Evolutionary conservation across 2,113 vertebrate species (phyloP).

Genomic region (Ophiodon elongatus): DNA sequence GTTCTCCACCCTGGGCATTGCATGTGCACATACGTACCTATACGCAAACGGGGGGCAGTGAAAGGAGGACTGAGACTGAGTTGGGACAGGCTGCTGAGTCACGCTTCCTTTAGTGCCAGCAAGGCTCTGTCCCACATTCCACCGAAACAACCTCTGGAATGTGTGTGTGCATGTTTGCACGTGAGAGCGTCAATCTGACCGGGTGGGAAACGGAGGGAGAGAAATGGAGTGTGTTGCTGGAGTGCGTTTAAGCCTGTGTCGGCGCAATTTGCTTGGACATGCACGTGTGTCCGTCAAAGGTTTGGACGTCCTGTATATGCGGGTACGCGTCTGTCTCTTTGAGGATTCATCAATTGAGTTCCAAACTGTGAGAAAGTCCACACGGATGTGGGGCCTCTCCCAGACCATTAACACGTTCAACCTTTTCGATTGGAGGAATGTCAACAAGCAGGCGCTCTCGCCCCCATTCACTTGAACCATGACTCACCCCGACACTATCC

Average conservation of each 20-base stretch:
- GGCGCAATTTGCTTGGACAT: not conserved
- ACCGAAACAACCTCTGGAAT: constrained; percentile 81
- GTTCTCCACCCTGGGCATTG: constrained; percentile 22
- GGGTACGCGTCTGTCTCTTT: constrained; percentile 3
- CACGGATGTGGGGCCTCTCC: constrained; percentile 60
- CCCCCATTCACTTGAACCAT: constrained; percentile 62
- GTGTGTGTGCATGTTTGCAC: constrained; percentile 64
- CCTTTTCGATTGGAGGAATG: constrained; percentile 73
- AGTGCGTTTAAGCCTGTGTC: not conserved
- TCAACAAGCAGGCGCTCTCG: constrained; percentile 71
- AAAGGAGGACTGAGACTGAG: constrained; percentile 44
- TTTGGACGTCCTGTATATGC: not conserved
- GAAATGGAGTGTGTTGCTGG: constrained; percentile 5
- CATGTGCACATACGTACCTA: constrained; percentile 7
- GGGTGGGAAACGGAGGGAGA: constrained; percentile 39
- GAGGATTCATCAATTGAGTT: constrained; percentile 60
- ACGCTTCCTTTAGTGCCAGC: constrained; percentile 77
- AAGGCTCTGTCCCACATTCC: constrained; percentile 79
- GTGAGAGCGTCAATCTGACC: constrained; percentile 53
- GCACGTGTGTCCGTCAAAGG: not conserved
- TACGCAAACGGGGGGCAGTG: constrained; percentile 38
- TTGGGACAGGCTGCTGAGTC: constrained; percentile 80
- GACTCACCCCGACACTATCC: constrained; percentile 70
- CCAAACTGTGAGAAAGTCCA: constrained; percentile 78
- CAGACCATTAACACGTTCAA: constrained; percentile 52